phyloP scores from a whole-genome alignment of 1,140 invertebrate species.

The Cydia amplana region DNA sequence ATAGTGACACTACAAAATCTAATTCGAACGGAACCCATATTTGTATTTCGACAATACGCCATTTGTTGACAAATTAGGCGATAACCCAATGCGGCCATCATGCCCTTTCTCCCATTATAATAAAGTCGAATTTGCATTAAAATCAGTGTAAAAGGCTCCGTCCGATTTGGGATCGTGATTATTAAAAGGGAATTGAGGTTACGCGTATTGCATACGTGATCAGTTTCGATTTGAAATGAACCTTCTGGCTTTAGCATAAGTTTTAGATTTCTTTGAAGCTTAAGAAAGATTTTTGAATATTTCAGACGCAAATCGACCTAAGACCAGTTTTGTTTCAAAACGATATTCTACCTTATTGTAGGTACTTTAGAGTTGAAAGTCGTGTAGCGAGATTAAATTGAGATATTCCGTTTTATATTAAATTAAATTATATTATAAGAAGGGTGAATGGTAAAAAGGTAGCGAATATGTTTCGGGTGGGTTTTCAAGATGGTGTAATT shows the following conservation, averaged over 20 bases:
- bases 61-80: slow-evolving; percentile 20
- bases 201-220: slow-evolving; percentile 13
- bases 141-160: background rate
- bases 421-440: no score
- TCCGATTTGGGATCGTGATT: slow-evolving; percentile 6
- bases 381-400: background rate
- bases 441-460: background rate
- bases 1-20: background rate
- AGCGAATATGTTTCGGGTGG: background rate
- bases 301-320: background rate
- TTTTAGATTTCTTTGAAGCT: background rate
- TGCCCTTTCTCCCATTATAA: background rate
- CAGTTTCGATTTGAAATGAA: background rate
- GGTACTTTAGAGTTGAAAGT: background rate
- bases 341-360: no score
- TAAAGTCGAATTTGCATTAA: background rate
- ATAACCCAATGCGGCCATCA: background rate
- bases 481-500: background rate
- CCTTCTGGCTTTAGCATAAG: background rate
- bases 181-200: slow-evolving; percentile 30
- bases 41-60: background rate
- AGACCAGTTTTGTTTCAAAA: background rate
- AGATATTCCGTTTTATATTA: background rate
- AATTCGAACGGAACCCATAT: background rate
- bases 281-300: background rate